Base-by-base conservation (phyloP, 2,797 vertebrate genomes). In the Echeneis naucrates region DNA sequence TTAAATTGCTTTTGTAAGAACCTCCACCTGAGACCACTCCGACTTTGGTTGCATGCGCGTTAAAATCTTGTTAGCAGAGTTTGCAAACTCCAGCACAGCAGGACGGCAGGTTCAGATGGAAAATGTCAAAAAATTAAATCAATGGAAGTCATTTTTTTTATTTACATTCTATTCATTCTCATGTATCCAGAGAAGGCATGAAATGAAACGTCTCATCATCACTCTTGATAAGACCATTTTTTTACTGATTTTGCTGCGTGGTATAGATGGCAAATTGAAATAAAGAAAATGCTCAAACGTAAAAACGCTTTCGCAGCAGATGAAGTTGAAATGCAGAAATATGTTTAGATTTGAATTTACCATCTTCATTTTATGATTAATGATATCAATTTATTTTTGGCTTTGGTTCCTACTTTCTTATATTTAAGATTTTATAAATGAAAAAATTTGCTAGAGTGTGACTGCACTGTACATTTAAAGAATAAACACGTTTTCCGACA, bases 21-120 rank as follows among this genome's bases (percentile, higher is more conserved):
- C 23, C n/a, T 75, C 65, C 78, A 81, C 53, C 76, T 71, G 75
- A 81, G 73, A 75, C 54, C 51, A 66, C 60, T 61, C 70, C 1
- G 6, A 38, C 30, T 27, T 26, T 38, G 21, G 44, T 69, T 32
- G 32, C 40, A 8, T 19, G 14, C 53, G 44, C 68, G 70, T 12
- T 23, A 70, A 23, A 16, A 50, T 71, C 26, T 8, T 53, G 26
- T 16, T 60, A 63, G 53, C 35, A 6, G 38, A 68, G 47, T 44
- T 54, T 30, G 72, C 33, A 66, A 68, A 73, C 14, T 30, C 37
- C 4, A 48, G 16, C 8, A 17, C 42, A 42, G 62, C 24, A 11
- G 51, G n/a, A 21, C 8, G 17, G 50, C 24, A 52, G 52, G 54
- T 48, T 62, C 27, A 65, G 19, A 4, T 26, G n/a, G 9, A 67